Evolutionary conservation across 2,888 invertebrate genomes (phyloP), one percentile per base, ranked within the genome.

Genomic region (Mantis religiosa): DNA sequence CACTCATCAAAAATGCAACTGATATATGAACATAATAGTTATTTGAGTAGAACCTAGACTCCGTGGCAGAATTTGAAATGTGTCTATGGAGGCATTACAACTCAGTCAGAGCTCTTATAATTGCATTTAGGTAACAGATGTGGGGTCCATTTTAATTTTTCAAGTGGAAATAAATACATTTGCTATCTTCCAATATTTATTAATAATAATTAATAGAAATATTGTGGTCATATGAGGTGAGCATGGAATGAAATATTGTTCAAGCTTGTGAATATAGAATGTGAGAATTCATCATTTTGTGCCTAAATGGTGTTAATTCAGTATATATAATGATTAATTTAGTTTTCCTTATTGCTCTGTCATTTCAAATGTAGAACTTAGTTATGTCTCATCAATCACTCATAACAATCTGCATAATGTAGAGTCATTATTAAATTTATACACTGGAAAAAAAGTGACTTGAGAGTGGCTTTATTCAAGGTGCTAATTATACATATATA

Each of bases 81-180:
- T 30, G 41, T 25, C 41, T 34, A 12, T 28, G 84, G 28, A 15
- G 28, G 20, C 34, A 12, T 84, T 28, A n/a, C 30, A 54, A 86
- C 71, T 81, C 71, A 81, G 0, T 7, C 25, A 6, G 27, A 87
- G 82, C 86, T 87, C 87, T 87, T 71, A 71, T 71, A 6, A n/a
- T 82, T 87, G 87, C 81, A 82, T 87, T 87, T 82, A 87, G 81
- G 82, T 81, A 81, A 28, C 87, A 30, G 81, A 88, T 84, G 84
- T 88, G 88, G 83, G 84, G 88, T 88, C 85, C 81, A 47, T 54
- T 88, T 83, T 71, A 27, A 88, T 83, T 88, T 88, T 54, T 71
- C 84, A 34, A 41, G 47, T 84, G 14, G 54, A 71, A 71, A 88
- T 88, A n/a, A 15, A 82, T 85, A 34, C 30, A 85, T 85, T 85